Evolutionary conservation across 2,113 vertebrate genomes (phyloP).

Genomic region (Pampusana beccarii): DNA sequence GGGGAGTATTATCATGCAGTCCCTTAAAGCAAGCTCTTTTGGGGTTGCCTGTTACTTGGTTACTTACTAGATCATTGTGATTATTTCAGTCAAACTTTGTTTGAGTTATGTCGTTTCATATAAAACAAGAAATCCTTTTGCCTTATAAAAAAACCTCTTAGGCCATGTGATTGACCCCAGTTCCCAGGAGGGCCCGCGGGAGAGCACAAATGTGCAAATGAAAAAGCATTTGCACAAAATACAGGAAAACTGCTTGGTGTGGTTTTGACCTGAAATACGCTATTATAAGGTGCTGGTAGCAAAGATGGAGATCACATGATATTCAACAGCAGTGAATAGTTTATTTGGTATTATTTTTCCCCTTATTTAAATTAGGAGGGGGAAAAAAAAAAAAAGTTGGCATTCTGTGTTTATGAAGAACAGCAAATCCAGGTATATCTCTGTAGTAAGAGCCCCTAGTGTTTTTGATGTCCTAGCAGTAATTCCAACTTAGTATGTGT

Average conservation of each 20-base stretch:
- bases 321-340: neutral
- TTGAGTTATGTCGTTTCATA: neutral
- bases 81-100: neutral
- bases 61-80: neutral
- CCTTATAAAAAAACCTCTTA: neutral
- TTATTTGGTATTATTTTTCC: neutral
- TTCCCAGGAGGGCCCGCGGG: neutral
- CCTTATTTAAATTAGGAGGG: neutral
- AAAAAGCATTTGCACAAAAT: slow-evolving; percentile 5
- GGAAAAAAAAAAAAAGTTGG: neutral
- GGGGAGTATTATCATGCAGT: neutral
- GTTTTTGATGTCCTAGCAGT: neutral
- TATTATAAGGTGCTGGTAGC: neutral
- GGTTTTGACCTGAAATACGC: neutral
- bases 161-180: neutral
- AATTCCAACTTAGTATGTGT: neutral
- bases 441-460: neutral
- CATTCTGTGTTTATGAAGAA: neutral
- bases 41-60: neutral
- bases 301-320: neutral
- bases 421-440: neutral
- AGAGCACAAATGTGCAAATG: neutral
- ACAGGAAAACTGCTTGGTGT: neutral
- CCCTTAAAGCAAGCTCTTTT: neutral
- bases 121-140: neutral